Percentiles rank a stretch among this genome's conserved stretches.
phyloP scores from a whole-genome alignment of 2,113 vertebrate genomes.

The Camelus dromedarius region DNA sequence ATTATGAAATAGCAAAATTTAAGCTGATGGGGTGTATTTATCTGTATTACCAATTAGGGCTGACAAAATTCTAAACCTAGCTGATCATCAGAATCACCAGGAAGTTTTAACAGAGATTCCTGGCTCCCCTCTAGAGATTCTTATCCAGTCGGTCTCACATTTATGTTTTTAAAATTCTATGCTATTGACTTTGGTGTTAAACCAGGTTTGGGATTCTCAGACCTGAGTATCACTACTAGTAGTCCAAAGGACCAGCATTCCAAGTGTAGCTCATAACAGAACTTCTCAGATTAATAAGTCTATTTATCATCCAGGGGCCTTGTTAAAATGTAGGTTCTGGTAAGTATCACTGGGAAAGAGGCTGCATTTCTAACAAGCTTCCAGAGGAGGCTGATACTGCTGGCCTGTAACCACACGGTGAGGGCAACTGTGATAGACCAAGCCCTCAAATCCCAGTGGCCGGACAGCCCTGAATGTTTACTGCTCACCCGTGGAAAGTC shows the following conservation, averaged over 20 bases:
- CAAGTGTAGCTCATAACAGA: constrained; percentile 26
- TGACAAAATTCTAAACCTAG: not conserved
- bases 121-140: not conserved
- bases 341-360: not conserved
- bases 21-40: not conserved
- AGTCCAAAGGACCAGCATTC: not conserved
- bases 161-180: not conserved
- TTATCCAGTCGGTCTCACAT: not conserved
- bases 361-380: not conserved
- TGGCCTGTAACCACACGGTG: not conserved
- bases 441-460: not conserved
- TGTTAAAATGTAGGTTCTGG: constrained; percentile 12
- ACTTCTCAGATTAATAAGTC: not conserved
- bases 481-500: not conserved
- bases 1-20: constrained; percentile 15
- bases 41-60: not conserved
- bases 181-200: not conserved
- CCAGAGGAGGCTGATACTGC: not conserved
- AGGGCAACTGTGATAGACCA: not conserved
- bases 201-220: constrained; percentile 20
- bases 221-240: not conserved
- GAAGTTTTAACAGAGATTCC: not conserved
- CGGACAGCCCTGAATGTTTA: not conserved
- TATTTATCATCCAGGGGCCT: not conserved
- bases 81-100: not conserved